These are phyloP conservation scores for Eupithecia centaureata DNA, from an alignment of 2,888 invertebrate genomes.

Conservation along the genomic window DNA sequence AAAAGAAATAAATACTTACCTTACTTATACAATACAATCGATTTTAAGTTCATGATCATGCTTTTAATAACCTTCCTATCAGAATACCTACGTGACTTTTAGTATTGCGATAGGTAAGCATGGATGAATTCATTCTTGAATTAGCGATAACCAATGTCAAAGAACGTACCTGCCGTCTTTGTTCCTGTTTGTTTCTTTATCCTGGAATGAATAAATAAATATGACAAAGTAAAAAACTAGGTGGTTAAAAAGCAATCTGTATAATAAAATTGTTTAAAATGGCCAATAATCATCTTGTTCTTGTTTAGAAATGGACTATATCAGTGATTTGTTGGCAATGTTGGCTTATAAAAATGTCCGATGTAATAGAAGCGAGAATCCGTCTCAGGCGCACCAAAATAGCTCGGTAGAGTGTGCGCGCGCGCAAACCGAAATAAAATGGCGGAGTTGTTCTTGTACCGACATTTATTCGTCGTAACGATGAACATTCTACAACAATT, in stretches of 20 bases:
- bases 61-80: neutral
- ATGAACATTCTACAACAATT: constrained; percentile 61
- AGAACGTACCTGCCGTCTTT: constrained; percentile 53
- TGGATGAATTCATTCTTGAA: constrained; percentile 20
- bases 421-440: constrained; percentile 67
- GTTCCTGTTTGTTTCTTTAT: too few relatives aligned
- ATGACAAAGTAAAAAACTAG: constrained; percentile 63
- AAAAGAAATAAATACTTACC: neutral
- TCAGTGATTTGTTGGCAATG: constrained; percentile 77
- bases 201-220: constrained; percentile 66
- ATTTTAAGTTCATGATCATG: neutral
- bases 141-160: constrained; percentile 40
- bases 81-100: neutral
- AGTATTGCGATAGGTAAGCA: constrained; percentile 13
- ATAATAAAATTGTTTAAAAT: constrained; percentile 74
- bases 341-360: constrained; percentile 73
- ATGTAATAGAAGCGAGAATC: constrained; percentile 64
- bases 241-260: constrained; percentile 68
- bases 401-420: constrained; percentile 62
- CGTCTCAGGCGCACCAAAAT: constrained; percentile 71
- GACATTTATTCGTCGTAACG: constrained; percentile 69
- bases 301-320: constrained; percentile 76
- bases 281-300: constrained; percentile 78
- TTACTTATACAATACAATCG: neutral
- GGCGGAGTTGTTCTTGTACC: constrained; percentile 61